A percentile compares a stretch with the other conserved stretches of the same genome.
Evolutionary conservation across 2,888 invertebrate genomes (phyloP).

Genomic region (Bursaphelenchus okinawaensis): DNA sequence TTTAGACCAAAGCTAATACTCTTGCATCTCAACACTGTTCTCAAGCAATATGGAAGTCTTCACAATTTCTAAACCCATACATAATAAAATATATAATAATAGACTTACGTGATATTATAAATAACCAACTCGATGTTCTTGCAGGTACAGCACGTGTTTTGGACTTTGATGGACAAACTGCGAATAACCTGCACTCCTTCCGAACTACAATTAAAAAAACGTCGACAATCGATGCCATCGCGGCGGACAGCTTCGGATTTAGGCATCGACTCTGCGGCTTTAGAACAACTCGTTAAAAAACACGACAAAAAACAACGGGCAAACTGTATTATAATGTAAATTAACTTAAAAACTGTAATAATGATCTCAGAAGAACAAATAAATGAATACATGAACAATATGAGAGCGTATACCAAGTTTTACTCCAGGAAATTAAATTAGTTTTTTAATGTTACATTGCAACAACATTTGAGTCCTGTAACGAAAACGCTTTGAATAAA

Average conservation of each 20-base stretch:
- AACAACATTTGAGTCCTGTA: no score
- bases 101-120: not conserved
- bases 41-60: no score
- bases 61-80: not conserved
- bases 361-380: no score
- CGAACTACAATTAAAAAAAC: slow-evolving; percentile 22
- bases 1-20: no score
- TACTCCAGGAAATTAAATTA: no score
- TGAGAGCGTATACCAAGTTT: no score
- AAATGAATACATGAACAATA: no score
- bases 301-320: slow-evolving; percentile 20
- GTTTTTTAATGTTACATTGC: no score
- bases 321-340: slow-evolving; percentile 21
- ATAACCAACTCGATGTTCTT: not conserved
- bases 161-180: slow-evolving; percentile 28
- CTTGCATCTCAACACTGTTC: not conserved
- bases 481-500: no score
- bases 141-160: slow-evolving; percentile 34
- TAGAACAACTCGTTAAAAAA: slow-evolving; percentile 22
- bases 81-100: no score
- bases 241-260: slow-evolving; percentile 24
- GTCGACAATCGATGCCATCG: slow-evolving; percentile 36
- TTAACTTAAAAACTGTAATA: no score
- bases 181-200: slow-evolving; percentile 15
- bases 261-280: slow-evolving; percentile 28